Conservation (phyloP, 2,888 invertebrate species). For the Diaperis boleti region DNA sequence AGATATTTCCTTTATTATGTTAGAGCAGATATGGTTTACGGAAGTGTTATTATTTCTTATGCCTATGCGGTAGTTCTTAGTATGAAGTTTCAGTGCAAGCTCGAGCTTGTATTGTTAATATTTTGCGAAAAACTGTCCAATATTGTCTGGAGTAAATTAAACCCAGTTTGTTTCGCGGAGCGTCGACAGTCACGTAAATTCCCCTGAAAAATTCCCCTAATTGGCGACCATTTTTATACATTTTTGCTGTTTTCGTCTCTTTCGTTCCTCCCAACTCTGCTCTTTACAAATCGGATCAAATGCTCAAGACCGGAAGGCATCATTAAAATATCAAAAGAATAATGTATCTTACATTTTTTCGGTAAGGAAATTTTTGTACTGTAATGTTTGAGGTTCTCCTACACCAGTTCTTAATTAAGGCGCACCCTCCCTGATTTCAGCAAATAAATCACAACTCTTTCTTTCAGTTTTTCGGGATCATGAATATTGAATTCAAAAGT, state of each 20-base stretch:
- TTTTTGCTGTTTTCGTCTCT: conserved; percentile 11
- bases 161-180: conserved; percentile 8
- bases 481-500: conserved; percentile 63
- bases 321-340: conserved; percentile 36
- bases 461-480: conserved; percentile 52
- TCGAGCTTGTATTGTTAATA: neutral
- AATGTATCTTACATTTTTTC: conserved; percentile 31
- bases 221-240: conserved; percentile 27
- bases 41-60: too few relatives aligned
- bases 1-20: too few relatives aligned
- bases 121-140: conserved; percentile 4
- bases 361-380: conserved; percentile 5
- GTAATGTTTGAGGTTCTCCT: conserved; percentile 28
- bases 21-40: too few relatives aligned
- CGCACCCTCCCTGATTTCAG: conserved; percentile 17
- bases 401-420: conserved; percentile 38
- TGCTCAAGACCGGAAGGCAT: conserved; percentile 31
- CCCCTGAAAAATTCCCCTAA: conserved; percentile 23
- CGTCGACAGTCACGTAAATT: conserved; percentile 19
- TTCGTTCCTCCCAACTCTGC: conserved; percentile 1
- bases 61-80: too few relatives aligned
- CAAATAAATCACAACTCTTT: conserved; percentile 53
- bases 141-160: conserved; percentile 13
- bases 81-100: neutral
- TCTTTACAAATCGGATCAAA: conserved; percentile 15